Evolutionary conservation across 2,888 invertebrate species (phyloP), one percentile per base, ranked within the genome.

Genomic region (Ptycholaimellus sp.): DNA sequence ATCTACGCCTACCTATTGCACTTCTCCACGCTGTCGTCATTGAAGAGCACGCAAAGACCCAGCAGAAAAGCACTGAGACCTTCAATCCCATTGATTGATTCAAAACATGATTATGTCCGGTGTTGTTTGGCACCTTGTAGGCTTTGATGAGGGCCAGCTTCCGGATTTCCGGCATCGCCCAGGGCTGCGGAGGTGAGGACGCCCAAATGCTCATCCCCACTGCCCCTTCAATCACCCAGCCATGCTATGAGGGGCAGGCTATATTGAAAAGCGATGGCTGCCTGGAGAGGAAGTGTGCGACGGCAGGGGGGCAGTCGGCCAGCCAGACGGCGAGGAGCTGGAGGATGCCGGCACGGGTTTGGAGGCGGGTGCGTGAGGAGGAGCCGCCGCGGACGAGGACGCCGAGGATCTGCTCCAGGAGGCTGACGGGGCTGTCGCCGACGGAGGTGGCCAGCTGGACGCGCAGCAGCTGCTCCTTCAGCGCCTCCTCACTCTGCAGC

Each of bases 241-340:
- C n/a, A n/a, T n/a, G n/a, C n/a, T n/a, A n/a, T n/a, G n/a, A n/a
- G n/a, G n/a, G n/a, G n/a, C n/a, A n/a, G n/a, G n/a, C n/a, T n/a
- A n/a, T n/a, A n/a, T n/a, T n/a, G n/a, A n/a, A n/a, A n/a, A n/a
- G n/a, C n/a, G n/a, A n/a, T n/a, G n/a, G n/a, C n/a, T n/a, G n/a
- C n/a, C 59, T 57, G 37, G 53, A 49, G 17, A 93, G 69, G 56
- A 93, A 76, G 9, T 74, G 71, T 45, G 72, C 71, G 3, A 87
- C 83, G 0, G 83, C 82, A 0, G 68, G 59, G 0, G 76, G 71
- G 58, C 85, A 85, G 55, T 77, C 70, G 7, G 75, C 69, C 57
- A 79, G 65, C 93, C 90, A 93, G 40, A 73, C 73, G 11, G 76
- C 72, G 22, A 96, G 65, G 43, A 96, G 65, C 74, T 85, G 85